phyloP scores from a whole-genome alignment of 1,140 invertebrate genomes.

The Orchestia grillus region DNA sequence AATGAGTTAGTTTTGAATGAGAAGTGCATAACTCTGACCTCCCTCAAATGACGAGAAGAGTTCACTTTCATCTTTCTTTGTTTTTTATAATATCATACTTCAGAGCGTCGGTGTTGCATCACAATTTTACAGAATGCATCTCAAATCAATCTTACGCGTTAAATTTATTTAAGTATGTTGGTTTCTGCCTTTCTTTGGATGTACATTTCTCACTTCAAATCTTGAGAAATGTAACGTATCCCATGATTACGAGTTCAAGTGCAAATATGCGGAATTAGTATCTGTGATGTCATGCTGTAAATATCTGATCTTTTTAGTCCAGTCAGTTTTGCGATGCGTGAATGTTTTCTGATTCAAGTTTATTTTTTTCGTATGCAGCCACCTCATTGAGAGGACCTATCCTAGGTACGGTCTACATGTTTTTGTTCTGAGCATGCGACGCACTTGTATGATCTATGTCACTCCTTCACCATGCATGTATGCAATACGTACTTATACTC shows the following conservation, averaged over 20 bases:
- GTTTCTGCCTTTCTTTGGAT: neutral
- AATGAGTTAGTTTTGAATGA: no score
- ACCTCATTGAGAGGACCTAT: slow-evolving; percentile 89
- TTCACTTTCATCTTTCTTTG: no score
- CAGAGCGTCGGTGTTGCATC: no score
- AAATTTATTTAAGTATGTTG: neutral
- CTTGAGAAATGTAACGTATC: neutral
- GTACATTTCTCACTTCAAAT: neutral
- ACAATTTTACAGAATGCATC: no score
- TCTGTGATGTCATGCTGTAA: neutral
- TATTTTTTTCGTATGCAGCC: slow-evolving; percentile 75
- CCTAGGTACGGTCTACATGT: slow-evolving; percentile 80
- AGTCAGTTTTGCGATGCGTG: neutral
- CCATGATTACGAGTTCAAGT: neutral
- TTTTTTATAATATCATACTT: no score
- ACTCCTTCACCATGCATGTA: neutral
- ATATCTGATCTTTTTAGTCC: neutral
- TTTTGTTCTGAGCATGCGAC: slow-evolving; percentile 52
- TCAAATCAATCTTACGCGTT: no score
- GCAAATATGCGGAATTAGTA: neutral
- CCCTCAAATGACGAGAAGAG: no score
- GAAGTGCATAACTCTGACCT: no score
- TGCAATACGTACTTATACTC: neutral
- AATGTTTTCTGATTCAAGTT: slow-evolving; percentile 13
- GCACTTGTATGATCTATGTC: neutral